Base-by-base conservation (phyloP, 2,888 invertebrate species). In the Heptascelio sp. region DNA sequence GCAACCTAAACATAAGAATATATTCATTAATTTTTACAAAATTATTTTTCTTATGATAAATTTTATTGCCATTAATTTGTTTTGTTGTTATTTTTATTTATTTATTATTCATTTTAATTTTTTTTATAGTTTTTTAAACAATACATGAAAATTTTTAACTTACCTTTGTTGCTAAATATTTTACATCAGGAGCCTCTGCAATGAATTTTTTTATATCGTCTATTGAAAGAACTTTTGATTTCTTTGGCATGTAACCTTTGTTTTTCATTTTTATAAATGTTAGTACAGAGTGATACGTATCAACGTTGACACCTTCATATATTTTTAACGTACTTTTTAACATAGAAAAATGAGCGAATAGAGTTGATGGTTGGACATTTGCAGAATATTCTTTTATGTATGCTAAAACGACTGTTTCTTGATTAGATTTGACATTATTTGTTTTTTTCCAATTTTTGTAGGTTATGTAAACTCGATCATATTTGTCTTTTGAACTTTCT, bases 361-460 rank as follows among this genome's bases (percentile, higher is more conserved):
- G 26, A 13, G 55, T 57, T 25, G 55, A 9, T 5, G 55, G 55
- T 57, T 23, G 6, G 5, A 57, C 55, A 57, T 13, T 25, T 57
- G n/a, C 21, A 8, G 55, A 25, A 26, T 26, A 57, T 6, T 57
- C 13, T 11, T 21, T 26, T 5, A 57, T n/a, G 21, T 25, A 26
- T 3, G 26, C 55, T 25, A 57, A 26, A 25, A 57, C 9, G 15
- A 26, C 55, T n/a, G n/a, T 21, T 15, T 57, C 55, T 17, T 5
- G 9, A 15, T 57, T 57, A 5, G 51, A 57, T n/a, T 21, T 3
- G 55, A 11, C 11, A 26, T 26, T 57, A 8, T 25, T 25, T 23
- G n/a, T n/a, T 57, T 57, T 57, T 57, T 57, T 57, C 55, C 55
- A 57, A 5, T 57, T 25, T 25, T 9, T 57, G 55, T 57, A 57